These are phyloP conservation scores for Nannoperca australis DNA, from an alignment of 2,797 vertebrate species.

Conservation along the genomic window DNA sequence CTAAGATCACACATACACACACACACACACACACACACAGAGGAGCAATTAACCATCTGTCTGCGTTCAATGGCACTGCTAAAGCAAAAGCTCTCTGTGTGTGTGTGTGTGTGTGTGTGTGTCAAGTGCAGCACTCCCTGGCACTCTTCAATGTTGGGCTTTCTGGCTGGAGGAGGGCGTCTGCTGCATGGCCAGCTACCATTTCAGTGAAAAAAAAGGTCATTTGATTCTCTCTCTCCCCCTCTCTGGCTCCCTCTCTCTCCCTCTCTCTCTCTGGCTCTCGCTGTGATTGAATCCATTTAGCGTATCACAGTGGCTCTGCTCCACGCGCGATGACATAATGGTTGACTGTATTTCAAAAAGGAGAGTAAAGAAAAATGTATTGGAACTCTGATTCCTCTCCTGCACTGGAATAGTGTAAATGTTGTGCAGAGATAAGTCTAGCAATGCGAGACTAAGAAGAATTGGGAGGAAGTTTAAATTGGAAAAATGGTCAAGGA, in stretches of 20 bases:
- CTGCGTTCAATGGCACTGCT: slow-evolving; percentile 62
- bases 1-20: slow-evolving; percentile 45
- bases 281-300: slow-evolving; percentile 70
- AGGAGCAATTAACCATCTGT: slow-evolving; percentile 75
- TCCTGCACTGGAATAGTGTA: slow-evolving; percentile 5
- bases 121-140: slow-evolving; percentile 56
- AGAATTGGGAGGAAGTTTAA: slow-evolving; percentile 20
- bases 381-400: slow-evolving; percentile 33
- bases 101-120: slow-evolving; percentile 46
- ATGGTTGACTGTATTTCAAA: slow-evolving; percentile 63
- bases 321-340: slow-evolving; percentile 61
- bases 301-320: slow-evolving; percentile 58
- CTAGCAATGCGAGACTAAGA: slow-evolving; percentile 26
- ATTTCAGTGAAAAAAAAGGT: slow-evolving; percentile 52
- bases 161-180: slow-evolving; percentile 66
- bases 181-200: slow-evolving; percentile 60
- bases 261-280: slow-evolving; percentile 27
- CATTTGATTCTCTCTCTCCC: slow-evolving; percentile 48
- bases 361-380: slow-evolving; percentile 23
- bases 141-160: slow-evolving; percentile 64
- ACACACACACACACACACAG: slow-evolving; percentile 39
- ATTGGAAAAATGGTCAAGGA: slow-evolving; percentile 20
- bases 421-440: slow-evolving; percentile 12
- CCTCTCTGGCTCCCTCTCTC: slow-evolving; percentile 5
- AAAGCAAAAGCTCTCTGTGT: slow-evolving; percentile 55